These are phyloP conservation scores for Tapirus terrestris DNA, from an alignment of 2,113 vertebrate genomes.

Conservation along the genomic window DNA sequence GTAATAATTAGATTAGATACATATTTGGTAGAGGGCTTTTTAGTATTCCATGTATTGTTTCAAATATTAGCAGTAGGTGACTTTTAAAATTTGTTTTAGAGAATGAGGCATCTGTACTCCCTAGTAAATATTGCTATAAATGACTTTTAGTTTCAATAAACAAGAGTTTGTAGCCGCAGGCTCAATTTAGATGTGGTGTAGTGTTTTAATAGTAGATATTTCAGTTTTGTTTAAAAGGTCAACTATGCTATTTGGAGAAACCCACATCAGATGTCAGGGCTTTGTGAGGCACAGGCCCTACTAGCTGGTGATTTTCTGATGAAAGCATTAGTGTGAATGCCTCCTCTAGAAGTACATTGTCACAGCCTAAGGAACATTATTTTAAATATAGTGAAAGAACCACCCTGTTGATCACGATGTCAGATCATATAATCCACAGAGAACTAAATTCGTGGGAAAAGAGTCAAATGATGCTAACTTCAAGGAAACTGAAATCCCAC, in stretches of 20 bases:
- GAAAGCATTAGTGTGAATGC: background rate
- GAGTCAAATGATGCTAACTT: background rate
- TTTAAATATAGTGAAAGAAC: background rate
- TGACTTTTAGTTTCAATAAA: background rate
- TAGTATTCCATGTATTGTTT: background rate
- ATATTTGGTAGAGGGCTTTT: background rate
- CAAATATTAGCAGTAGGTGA: background rate
- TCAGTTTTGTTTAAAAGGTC: background rate
- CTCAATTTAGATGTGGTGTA: background rate
- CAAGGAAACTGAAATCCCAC: background rate
- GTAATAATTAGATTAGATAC: background rate
- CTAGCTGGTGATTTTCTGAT: background rate
- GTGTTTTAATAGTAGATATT: background rate
- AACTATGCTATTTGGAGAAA: background rate
- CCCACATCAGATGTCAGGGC: background rate
- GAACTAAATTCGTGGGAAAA: background rate
- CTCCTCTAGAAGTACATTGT: background rate
- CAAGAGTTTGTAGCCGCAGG: background rate
- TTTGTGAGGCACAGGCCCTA: background rate
- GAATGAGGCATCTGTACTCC: background rate
- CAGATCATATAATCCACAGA: background rate
- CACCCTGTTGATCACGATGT: background rate
- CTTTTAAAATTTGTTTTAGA: background rate
- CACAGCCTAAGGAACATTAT: background rate
- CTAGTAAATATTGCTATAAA: background rate